Conservation (phyloP, 2,797 vertebrate genomes). For the Lithobates pipiens region DNA sequence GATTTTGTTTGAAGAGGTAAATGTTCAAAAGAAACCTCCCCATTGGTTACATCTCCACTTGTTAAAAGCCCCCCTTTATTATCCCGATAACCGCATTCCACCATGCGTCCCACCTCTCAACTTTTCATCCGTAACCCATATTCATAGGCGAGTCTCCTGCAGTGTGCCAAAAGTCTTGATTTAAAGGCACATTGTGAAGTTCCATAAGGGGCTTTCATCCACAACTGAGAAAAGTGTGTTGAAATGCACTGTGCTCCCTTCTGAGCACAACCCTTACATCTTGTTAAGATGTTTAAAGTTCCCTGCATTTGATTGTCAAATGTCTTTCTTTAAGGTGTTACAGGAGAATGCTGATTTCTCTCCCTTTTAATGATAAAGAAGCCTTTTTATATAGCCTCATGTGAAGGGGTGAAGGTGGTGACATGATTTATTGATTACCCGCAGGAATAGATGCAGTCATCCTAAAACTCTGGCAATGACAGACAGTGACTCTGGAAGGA, state of each 20-base stretch:
- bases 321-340: conserved; percentile 74
- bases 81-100: conserved; percentile 61
- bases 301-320: conserved; percentile 73
- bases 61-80: conserved; percentile 58
- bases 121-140: conserved; percentile 70
- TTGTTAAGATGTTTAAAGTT: conserved; percentile 76
- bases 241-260: conserved; percentile 66
- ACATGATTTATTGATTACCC: conserved; percentile 80
- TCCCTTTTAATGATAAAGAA: conserved; percentile 69
- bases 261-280: conserved; percentile 76
- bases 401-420: conserved; percentile 73
- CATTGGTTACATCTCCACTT: conserved; percentile 59
- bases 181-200: conserved; percentile 58
- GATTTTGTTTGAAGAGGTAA: conserved; percentile 35
- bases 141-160: conserved; percentile 60
- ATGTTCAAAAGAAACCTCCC: conserved; percentile 53
- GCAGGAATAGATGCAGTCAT: conserved; percentile 70
- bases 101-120: conserved; percentile 58
- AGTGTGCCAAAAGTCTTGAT: conserved; percentile 54
- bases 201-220: conserved; percentile 67
- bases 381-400: conserved; percentile 60
- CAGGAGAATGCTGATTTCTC: conserved; percentile 70
- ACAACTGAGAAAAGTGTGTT: conserved; percentile 58
- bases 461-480: conserved; percentile 77
- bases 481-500: conserved; percentile 72